Evolutionary conservation across 2,113 vertebrate genomes (phyloP), one percentile per base, ranked within the genome.

Genomic region (Trematomus loennbergii): DNA sequence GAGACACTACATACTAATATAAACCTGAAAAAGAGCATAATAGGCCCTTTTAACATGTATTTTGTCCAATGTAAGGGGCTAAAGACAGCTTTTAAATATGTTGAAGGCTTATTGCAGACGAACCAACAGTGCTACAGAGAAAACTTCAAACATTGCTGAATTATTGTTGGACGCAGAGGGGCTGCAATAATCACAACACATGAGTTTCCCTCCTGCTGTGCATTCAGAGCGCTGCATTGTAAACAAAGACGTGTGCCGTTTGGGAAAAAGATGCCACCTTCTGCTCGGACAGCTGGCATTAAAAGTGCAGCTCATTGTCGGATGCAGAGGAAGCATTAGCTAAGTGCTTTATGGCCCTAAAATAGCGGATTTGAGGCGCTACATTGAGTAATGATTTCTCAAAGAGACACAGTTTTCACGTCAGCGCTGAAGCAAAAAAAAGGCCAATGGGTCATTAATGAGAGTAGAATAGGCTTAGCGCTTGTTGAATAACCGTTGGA

Each of bases 401-500:
- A 53, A 53, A 78, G 53, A 75, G 45, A 46, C 40, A 40, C 53
- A 1, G 53, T 63, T 72, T 62, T 71, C 36, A 8, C 36, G 69
- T 12, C 49, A n/a, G 12, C 36, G 0, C 36, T 53, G 50, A 43
- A 33, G 60, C 12, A 78, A 40, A 74, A 50, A 76, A 85, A 84
- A 49, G 71, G 71, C 74, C 66, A 71, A 1, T 11, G 76, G 83
- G 74, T 85, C 79, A 70, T 90, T 90, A 92, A 74, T 74, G 83
- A 75, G 63, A 93, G 85, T 91, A 73, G 88, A 84, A 80, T 9
- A 18, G 62, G 87, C 50, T 91, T 78, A 85, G 52, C 0, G 73
- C 81, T 75, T 84, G 87, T 91, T 89, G 84, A 92, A 81, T 90
- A 89, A 91, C 79, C 36, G 78, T 22, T 61, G 78, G 66, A 78